These are phyloP conservation scores for Tetragnatha versicolor DNA, from an alignment of 1,140 invertebrate genomes.

Conservation along the genomic window DNA sequence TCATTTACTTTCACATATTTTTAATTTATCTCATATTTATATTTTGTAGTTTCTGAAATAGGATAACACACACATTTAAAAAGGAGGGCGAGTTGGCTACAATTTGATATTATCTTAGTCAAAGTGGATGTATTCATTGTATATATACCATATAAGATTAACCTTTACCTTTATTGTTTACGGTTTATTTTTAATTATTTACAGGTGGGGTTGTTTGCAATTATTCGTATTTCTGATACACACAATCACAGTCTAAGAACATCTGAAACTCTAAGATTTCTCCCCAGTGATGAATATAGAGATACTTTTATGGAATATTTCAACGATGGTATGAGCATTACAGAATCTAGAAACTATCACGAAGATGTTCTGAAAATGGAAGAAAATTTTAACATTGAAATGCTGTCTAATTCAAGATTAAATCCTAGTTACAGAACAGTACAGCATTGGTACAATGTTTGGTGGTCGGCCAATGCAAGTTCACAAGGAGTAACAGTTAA, in stretches of 20 bases:
- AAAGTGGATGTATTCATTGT: neutral
- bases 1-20: too few species aligned
- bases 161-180: neutral
- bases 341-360: neutral
- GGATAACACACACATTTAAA: neutral
- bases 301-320: conserved; percentile 7
- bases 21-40: too few species aligned
- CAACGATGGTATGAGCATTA: conserved; percentile 4
- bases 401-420: neutral
- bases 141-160: neutral
- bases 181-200: neutral
- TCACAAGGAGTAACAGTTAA: too few species aligned
- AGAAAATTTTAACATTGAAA: neutral
- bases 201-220: neutral
- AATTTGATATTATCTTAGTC: neutral
- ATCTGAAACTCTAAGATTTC: neutral
- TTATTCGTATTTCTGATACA: neutral
- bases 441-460: neutral
- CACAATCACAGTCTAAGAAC: conserved; percentile 8
- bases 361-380: neutral
- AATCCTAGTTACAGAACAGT: conserved; percentile 3
- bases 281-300: neutral
- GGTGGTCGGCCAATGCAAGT: neutral
- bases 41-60: neutral
- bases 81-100: neutral